Percentiles rank a stretch among this genome's conserved stretches.
Evolutionary conservation across 2,797 vertebrate genomes (phyloP).

Genomic region (Heterohyrax brucei): DNA sequence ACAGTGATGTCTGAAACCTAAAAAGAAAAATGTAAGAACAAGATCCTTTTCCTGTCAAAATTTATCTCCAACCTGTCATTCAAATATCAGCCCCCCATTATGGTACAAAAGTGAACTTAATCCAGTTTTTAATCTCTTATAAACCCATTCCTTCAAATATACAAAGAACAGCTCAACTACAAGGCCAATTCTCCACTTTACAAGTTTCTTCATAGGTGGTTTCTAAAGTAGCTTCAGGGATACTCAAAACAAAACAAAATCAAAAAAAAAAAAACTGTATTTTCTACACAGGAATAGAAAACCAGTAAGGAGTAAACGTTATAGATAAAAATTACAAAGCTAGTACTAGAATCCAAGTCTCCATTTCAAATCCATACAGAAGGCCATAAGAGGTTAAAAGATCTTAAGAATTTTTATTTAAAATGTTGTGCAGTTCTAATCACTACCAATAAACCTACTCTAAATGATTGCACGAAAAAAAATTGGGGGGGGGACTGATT

Average conservation of each 20-base stretch:
- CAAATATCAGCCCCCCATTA: not conserved
- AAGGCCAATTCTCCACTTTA: not conserved
- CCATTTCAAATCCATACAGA: slow-evolving; percentile 7
- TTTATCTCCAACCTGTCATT: slow-evolving; percentile 7
- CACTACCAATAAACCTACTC: not conserved
- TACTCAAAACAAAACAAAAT: no score
- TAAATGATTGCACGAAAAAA: slow-evolving; percentile 1
- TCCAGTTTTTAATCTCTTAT: slow-evolving; percentile 40
- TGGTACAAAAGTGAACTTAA: slow-evolving; percentile 43
- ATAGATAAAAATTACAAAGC: not conserved
- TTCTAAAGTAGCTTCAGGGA: slow-evolving; percentile 39
- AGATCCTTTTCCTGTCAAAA: slow-evolving; percentile 53
- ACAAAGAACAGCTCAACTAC: slow-evolving; percentile 4
- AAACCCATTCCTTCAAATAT: slow-evolving; percentile 58
- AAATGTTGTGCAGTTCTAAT: slow-evolving; percentile 29
- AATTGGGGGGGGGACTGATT: not conserved
- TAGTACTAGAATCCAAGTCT: slow-evolving; percentile 32
- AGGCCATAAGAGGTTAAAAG: not conserved
- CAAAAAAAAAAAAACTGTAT: not conserved
- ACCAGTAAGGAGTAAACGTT: not conserved
- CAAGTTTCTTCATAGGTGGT: slow-evolving; percentile 21
- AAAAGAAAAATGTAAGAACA: slow-evolving; percentile 66
- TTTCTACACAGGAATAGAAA: not conserved
- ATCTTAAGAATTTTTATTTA: slow-evolving; percentile 47
- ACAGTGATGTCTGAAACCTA: slow-evolving; percentile 31